Conservation (phyloP, 2,113 vertebrate species). For the Atractosteus spatula region DNA sequence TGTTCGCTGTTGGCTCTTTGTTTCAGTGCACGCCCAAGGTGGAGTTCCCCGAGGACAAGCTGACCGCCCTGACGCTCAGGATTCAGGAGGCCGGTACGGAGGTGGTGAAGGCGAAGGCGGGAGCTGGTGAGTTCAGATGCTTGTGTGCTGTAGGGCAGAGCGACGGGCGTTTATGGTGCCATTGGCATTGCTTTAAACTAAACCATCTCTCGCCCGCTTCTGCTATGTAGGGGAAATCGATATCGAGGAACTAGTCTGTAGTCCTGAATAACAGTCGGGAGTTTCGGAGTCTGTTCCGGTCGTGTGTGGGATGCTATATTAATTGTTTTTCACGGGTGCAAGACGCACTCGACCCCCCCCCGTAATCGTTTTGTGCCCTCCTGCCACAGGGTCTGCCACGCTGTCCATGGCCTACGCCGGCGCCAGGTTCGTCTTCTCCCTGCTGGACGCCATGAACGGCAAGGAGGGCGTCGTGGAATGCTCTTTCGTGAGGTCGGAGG, state of each 20-base stretch:
- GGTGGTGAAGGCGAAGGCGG: conserved; percentile 95
- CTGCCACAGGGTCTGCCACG: conserved; percentile 83
- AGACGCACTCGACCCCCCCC: too few relatives aligned
- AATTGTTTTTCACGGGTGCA: too few relatives aligned
- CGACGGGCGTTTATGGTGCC: not conserved
- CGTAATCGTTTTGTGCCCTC: not conserved
- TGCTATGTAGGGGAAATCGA: too few relatives aligned
- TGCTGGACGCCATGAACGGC: conserved; percentile 90
- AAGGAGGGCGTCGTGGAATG: conserved; percentile 94
- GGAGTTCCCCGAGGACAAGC: conserved; percentile 86
- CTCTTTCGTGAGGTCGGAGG: conserved; percentile 82
- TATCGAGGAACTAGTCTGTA: too few relatives aligned
- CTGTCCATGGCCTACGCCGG: conserved; percentile 96
- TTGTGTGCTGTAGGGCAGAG: not conserved
- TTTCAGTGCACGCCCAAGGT: conserved; percentile 88
- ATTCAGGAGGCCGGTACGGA: conserved; percentile 97
- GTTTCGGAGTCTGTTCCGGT: not conserved
- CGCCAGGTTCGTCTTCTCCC: conserved; percentile 90
- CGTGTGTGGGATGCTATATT: not conserved
- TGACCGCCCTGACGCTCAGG: conserved; percentile 73
- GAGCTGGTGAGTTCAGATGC: conserved; percentile 67
- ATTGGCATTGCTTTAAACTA: too few relatives aligned
- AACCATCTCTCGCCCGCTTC: too few relatives aligned
- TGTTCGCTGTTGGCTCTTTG: not conserved
- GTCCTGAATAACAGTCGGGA: too few relatives aligned